Conservation (phyloP, 2,113 vertebrate species). For the Zapornia atra region DNA sequence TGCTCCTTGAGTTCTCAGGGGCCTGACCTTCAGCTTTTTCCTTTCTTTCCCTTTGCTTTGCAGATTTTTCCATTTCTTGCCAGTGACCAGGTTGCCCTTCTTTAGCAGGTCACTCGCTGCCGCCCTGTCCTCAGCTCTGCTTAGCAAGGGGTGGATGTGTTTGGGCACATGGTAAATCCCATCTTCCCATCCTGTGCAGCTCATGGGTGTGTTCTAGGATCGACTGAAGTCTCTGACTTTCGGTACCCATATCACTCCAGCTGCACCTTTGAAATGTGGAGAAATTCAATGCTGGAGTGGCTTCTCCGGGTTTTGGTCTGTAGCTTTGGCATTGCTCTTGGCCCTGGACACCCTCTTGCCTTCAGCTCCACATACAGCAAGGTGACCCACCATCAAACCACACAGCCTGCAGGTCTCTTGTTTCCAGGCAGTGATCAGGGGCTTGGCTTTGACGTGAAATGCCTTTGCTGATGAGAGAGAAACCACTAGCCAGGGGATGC, state of each 20-base stretch:
- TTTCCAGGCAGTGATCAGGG: background rate
- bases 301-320: background rate
- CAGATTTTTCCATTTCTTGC: background rate
- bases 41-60: background rate
- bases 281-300: background rate
- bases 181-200: background rate
- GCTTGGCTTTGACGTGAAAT: background rate
- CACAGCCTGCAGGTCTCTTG: accelerated
- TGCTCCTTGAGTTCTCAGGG: background rate
- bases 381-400: background rate
- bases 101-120: background rate
- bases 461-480: background rate
- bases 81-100: accelerated
- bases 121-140: background rate
- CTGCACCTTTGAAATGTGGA: background rate
- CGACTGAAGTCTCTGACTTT: background rate
- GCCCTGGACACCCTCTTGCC: background rate
- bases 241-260: background rate
- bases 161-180: background rate
- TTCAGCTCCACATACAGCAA: background rate
- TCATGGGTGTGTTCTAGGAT: background rate
- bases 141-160: accelerated
- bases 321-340: background rate
- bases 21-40: background rate
- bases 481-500: background rate